Evolutionary conservation across 2,888 invertebrate species (phyloP).

Genomic region (Sisyra terminalis): DNA sequence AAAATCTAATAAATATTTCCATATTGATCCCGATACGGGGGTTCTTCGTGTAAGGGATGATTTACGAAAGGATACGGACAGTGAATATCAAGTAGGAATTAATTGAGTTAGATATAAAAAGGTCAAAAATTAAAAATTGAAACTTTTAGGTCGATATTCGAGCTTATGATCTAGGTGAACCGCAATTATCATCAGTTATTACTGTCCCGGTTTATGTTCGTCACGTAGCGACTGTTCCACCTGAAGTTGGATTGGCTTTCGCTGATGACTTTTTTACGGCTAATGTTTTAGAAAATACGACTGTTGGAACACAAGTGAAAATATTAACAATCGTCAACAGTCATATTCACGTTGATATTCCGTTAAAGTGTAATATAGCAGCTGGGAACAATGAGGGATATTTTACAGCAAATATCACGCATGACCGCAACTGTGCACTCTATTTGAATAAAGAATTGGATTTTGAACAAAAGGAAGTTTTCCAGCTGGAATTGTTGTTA

Average conservation of each 20-base stretch:
- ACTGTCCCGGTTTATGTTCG: conserved; percentile 70
- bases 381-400: conserved; percentile 58
- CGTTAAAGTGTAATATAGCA: conserved; percentile 63
- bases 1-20: conserved; percentile 71
- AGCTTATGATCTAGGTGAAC: conserved; percentile 76
- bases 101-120: background rate
- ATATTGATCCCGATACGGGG: conserved; percentile 72
- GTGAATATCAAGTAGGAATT: conserved; percentile 60
- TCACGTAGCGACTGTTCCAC: conserved; percentile 47
- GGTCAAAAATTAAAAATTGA: conserved; percentile 5
- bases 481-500: conserved; percentile 57
- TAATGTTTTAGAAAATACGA: conserved; percentile 63
- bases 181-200: conserved; percentile 64
- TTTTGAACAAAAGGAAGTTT: conserved; percentile 58
- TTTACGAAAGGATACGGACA: conserved; percentile 67
- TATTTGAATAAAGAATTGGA: conserved; percentile 58
- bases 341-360: conserved; percentile 47
- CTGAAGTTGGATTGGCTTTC: conserved; percentile 68
- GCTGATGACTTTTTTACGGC: conserved; percentile 74
- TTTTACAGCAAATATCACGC: conserved; percentile 56
- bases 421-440: conserved; percentile 70
- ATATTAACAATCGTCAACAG: conserved; percentile 59
- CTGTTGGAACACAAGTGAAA: conserved; percentile 47
- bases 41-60: conserved; percentile 67
- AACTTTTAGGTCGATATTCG: conserved; percentile 54